Conservation (phyloP, 2,888 invertebrate species). For the Xanthia icteritia region DNA sequence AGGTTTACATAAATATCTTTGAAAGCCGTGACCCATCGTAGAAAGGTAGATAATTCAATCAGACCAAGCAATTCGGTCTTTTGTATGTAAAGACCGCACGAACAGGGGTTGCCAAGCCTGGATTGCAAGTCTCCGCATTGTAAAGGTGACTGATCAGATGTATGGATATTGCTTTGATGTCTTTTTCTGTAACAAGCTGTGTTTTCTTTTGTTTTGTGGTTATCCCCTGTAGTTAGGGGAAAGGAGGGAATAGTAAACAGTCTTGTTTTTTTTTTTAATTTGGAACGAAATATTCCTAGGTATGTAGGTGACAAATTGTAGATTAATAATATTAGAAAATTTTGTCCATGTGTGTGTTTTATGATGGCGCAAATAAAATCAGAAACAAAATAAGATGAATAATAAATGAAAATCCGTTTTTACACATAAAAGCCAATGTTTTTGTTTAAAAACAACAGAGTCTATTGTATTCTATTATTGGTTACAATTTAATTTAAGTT, state of each 20-base stretch:
- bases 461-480: not conserved
- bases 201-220: conserved; percentile 31
- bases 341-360: not conserved
- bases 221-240: not conserved
- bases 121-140: conserved; percentile 67
- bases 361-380: not conserved
- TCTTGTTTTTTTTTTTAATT: not conserved
- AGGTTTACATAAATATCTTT: conserved; percentile 76
- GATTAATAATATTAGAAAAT: not conserved
- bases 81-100: conserved; percentile 87
- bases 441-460: conserved; percentile 3
- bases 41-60: conserved; percentile 86
- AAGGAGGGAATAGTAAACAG: conserved; percentile 1
- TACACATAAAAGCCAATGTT: conserved; percentile 15
- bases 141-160: conserved; percentile 61
- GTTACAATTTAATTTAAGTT: not conserved
- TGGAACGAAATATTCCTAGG: not conserved
- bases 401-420: not conserved
- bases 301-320: not conserved
- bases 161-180: conserved; percentile 58
- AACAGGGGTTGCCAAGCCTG: conserved; percentile 67
- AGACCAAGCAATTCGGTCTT: conserved; percentile 85
- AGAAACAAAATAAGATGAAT: not conserved
- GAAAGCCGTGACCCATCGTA: conserved; percentile 75
- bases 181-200: conserved; percentile 9